Evolutionary conservation across 2,888 invertebrate genomes (phyloP).

Genomic region (Hydriomena furcata): DNA sequence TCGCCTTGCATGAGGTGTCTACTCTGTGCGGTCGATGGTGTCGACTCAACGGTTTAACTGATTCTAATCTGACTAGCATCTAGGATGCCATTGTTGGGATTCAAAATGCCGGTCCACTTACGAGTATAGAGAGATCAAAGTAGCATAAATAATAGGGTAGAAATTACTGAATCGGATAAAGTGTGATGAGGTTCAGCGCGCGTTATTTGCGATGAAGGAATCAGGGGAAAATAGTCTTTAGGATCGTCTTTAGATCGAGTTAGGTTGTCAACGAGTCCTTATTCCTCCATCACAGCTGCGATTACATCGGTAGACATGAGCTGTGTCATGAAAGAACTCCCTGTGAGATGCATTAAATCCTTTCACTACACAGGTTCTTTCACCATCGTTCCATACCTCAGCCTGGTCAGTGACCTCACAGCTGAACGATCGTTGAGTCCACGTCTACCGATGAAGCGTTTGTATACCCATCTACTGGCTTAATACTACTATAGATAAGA

Average conservation of each 20-base stretch:
- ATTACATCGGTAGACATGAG: slow-evolving; percentile 39
- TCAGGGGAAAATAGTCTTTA: background rate
- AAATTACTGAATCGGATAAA: slow-evolving; percentile 38
- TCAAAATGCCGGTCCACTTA: too few relatives aligned
- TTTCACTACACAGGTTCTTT: background rate
- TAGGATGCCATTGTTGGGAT: too few relatives aligned
- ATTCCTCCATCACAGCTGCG: slow-evolving; percentile 50
- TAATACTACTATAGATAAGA: slow-evolving; percentile 49
- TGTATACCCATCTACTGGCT: slow-evolving; percentile 58
- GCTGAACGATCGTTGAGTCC: background rate
- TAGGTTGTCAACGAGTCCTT: background rate
- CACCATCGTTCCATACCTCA: background rate
- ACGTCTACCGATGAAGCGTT: slow-evolving; percentile 50
- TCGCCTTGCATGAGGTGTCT: too few relatives aligned
- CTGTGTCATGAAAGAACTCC: background rate
- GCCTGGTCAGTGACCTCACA: background rate
- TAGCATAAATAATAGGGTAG: slow-evolving; percentile 10
- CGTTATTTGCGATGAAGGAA: slow-evolving; percentile 43
- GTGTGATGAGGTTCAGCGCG: slow-evolving; percentile 55
- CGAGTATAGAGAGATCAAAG: background rate
- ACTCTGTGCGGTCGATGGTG: too few relatives aligned
- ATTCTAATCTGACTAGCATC: too few relatives aligned
- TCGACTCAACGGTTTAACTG: too few relatives aligned
- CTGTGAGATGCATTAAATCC: background rate
- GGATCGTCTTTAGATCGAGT: background rate